Evolutionary conservation across 2,113 vertebrate species (phyloP).

Genomic region (Coptodon rendalli): DNA sequence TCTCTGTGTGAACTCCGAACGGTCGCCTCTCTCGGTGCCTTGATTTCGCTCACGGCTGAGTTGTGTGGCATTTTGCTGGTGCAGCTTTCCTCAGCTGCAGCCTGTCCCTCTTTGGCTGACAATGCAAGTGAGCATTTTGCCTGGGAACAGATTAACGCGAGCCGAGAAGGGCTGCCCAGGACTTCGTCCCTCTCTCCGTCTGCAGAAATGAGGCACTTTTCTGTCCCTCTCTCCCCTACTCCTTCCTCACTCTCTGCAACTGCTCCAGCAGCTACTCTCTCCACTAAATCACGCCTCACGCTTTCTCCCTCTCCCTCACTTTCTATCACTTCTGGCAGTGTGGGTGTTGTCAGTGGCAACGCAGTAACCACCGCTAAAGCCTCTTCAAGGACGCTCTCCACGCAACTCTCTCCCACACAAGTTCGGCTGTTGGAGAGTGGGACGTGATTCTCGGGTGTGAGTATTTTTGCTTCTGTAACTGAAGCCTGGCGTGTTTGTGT

Average conservation of each 20-base stretch:
- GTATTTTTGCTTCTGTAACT: conserved; percentile 32
- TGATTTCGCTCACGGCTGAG: conserved; percentile 45
- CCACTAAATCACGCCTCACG: conserved; percentile 47
- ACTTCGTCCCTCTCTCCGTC: conserved; percentile 19
- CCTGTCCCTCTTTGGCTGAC: conserved; percentile 33
- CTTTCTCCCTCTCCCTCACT: conserved; percentile 61
- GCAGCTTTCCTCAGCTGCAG: conserved; percentile 43
- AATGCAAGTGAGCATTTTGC: conserved; percentile 51
- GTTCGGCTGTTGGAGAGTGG: conserved; percentile 30
- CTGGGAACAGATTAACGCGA: conserved; percentile 43
- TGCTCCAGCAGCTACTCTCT: conserved; percentile 34
- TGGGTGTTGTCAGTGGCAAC: conserved; percentile 75
- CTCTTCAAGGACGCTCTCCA: conserved; percentile 61
- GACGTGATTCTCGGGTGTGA: conserved; percentile 15
- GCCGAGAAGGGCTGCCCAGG: conserved; percentile 15
- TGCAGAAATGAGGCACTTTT: conserved; percentile 22
- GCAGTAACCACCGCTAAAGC: conserved; percentile 51
- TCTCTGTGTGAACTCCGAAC: conserved; percentile 22
- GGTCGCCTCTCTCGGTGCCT: conserved; percentile 24
- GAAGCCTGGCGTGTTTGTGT: conserved; percentile 27
- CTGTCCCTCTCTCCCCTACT: conserved; percentile 5
- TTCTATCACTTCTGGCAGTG: conserved; percentile 72
- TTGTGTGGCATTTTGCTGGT: conserved; percentile 64
- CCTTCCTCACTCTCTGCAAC: conserved; percentile 27
- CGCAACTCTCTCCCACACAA: conserved; percentile 58